Base-by-base conservation (phyloP, 2,888 invertebrate genomes). In the Elysia crispata region DNA sequence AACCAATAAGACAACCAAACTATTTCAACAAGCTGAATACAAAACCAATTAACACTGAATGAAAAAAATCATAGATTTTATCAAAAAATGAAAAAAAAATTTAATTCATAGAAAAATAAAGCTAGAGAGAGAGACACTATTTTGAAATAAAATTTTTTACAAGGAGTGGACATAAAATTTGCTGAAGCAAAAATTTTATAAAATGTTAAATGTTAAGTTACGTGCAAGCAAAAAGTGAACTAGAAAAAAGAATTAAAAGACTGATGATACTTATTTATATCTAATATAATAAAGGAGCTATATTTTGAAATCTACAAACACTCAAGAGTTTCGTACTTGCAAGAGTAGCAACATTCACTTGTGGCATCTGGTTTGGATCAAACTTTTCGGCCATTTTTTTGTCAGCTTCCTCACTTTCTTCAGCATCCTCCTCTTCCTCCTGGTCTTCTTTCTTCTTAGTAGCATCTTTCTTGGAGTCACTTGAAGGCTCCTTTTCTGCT, bases 311-410 rank as follows among this genome's bases (percentile, higher is more conserved):
- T 28, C 66, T 28, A 28, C n/a, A 25, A 66, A 66, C 30, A 18
- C 8, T 66, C 25, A 28, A 49, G 13, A 50, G 25, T 54, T 31
- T 70, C 80, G 60, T 80, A 80, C 80, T 74, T 28, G 70, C 70
- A 11, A 80, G 41, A 18, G 67, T 20, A 50, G 76, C 49, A 23
- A 80, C 80, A 50, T 80, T 80, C 33, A 80, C 80, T 72, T 80
- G 67, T 20, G 81, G 77, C 57, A 81, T 60, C 23, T 66, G 77
- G 77, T 69, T 77, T n/a, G 28, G 66, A 30, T 78, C 75, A 50
- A 3, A 13, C 1, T 64, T 75, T 25, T 49, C 31, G 20, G 54
- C 33, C 28, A 33, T 28, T 15, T 18, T 41, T 49, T 70, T 23
- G 3, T 70, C 70, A 67, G 31, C 64, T 28, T 75, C 75, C 28